Conservation (phyloP, 2,888 invertebrate species). For the Lamproptera curius region DNA sequence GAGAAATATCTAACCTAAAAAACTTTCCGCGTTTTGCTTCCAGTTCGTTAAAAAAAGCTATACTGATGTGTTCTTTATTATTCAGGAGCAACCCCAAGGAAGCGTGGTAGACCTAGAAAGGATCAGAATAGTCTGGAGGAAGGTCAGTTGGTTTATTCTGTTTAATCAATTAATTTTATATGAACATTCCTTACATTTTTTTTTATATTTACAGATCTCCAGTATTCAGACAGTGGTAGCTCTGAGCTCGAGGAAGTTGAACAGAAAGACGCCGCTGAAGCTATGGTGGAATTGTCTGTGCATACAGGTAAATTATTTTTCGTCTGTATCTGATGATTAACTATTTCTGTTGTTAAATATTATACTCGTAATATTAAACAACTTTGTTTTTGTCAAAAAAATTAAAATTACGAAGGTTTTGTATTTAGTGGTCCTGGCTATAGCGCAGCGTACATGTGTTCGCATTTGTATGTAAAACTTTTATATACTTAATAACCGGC, state of each 20-base stretch:
- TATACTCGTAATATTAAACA: too few relatives aligned
- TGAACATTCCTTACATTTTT: background rate
- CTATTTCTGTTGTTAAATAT: too few relatives aligned
- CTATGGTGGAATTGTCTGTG: slow-evolving; percentile 83
- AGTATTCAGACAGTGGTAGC: slow-evolving; percentile 73
- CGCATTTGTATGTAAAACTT: too few relatives aligned
- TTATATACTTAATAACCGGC: too few relatives aligned
- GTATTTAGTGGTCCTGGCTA: too few relatives aligned
- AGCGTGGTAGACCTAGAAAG: slow-evolving; percentile 65
- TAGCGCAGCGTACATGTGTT: too few relatives aligned
- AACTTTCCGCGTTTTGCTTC: too few relatives aligned
- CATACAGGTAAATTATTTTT: slow-evolving; percentile 45
- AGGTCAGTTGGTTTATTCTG: slow-evolving; percentile 63
- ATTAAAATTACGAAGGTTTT: too few relatives aligned
- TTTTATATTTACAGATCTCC: slow-evolving; percentile 51
- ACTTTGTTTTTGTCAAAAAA: too few relatives aligned
- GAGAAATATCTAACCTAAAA: too few relatives aligned
- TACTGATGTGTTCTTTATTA: slow-evolving; percentile 18
- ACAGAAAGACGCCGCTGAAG: slow-evolving; percentile 84
- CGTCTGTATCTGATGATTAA: too few relatives aligned
- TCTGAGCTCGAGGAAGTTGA: slow-evolving; percentile 74
- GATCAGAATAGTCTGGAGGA: slow-evolving; percentile 86
- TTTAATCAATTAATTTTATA: background rate
- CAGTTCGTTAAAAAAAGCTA: too few relatives aligned
- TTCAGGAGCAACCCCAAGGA: slow-evolving; percentile 60